Evolutionary conservation across 2,797 vertebrate genomes (phyloP).

Genomic region (Channa striata): DNA sequence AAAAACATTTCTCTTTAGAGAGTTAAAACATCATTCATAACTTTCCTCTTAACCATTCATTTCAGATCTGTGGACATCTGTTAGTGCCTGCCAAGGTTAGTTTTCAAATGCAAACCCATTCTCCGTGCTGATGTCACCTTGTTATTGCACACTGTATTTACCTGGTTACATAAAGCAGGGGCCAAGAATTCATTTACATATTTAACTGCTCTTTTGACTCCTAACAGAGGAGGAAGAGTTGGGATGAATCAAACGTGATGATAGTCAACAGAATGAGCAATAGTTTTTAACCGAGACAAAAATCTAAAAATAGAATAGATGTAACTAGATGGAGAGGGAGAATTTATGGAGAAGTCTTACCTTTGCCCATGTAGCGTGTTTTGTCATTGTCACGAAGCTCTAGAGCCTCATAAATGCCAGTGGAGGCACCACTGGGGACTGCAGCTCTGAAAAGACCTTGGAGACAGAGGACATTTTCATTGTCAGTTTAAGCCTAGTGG

Average conservation of each 20-base stretch:
- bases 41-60: conserved; percentile 25
- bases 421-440: conserved; percentile 98
- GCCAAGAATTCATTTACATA: conserved; percentile 99
- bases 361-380: conserved; percentile 97
- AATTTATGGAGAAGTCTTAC: conserved; percentile 66
- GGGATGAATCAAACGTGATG: conserved; percentile 41
- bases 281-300: conserved; percentile 23
- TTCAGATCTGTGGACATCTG: conserved; percentile 76
- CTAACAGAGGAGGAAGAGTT: conserved; percentile 83
- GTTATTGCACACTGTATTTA: conserved; percentile 84
- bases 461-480: conserved; percentile 45
- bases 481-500: conserved; percentile 29
- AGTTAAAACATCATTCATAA: not conserved
- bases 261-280: conserved; percentile 26
- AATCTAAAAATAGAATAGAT: conserved; percentile 10
- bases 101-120: conserved; percentile 79
- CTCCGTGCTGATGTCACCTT: conserved; percentile 77
- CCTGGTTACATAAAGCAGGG: conserved; percentile 97
- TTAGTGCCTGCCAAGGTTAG: conserved; percentile 71
- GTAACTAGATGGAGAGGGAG: not conserved
- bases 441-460: conserved; percentile 97
- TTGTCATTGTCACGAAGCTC: conserved; percentile 99
- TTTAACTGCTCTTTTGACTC: conserved; percentile 98
- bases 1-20: no score
- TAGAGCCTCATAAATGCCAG: conserved; percentile 97